A percentile compares a stretch with the other conserved stretches of the same genome.
Conservation (phyloP, 92 coral and sea anemone genomes). For the Epizoanthus rinbou region DNA sequence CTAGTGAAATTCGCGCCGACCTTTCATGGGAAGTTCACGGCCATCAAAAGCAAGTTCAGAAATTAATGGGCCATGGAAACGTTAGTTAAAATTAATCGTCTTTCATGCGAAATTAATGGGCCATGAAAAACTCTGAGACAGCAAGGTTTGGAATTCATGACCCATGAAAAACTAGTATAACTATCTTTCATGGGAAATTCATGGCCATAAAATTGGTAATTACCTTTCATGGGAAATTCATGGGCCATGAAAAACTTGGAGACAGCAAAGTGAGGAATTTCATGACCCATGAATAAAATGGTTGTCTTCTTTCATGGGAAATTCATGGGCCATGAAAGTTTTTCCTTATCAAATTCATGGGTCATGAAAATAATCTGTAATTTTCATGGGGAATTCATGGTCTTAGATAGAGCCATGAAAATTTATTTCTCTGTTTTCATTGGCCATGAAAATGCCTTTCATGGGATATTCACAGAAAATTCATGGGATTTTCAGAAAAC, state of each 20-base stretch:
- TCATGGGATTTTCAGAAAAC: conserved; percentile 5
- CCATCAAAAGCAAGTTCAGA: conserved; percentile 21
- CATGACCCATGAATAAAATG: not conserved
- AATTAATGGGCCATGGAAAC: not conserved
- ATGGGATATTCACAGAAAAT: conserved; percentile 4
- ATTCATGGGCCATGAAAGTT: not conserved
- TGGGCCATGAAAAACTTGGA: conserved; percentile 8
- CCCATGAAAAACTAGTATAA: conserved; percentile 12
- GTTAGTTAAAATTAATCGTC: conserved; percentile 2
- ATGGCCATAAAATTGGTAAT: not conserved
- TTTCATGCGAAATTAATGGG: conserved; percentile 14
- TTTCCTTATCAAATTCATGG: not conserved
- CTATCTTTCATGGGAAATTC: conserved; percentile 6
- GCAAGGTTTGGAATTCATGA: conserved; percentile 3
- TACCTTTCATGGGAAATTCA: conserved; percentile 5
- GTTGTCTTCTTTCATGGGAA: not conserved
- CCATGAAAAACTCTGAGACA: conserved; percentile 18
- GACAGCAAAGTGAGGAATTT: not conserved
- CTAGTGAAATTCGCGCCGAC: conserved; percentile 2
- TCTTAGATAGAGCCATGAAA: conserved; percentile 4
- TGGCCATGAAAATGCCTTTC: not conserved
- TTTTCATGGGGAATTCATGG: conserved; percentile 8
- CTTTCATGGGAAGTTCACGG: conserved; percentile 17
- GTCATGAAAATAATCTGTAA: not conserved
- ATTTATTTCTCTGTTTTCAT: not conserved